Evolutionary conservation across 2,888 invertebrate genomes (phyloP), one percentile per base, ranked within the genome.

Genomic region (Timema podura): DNA sequence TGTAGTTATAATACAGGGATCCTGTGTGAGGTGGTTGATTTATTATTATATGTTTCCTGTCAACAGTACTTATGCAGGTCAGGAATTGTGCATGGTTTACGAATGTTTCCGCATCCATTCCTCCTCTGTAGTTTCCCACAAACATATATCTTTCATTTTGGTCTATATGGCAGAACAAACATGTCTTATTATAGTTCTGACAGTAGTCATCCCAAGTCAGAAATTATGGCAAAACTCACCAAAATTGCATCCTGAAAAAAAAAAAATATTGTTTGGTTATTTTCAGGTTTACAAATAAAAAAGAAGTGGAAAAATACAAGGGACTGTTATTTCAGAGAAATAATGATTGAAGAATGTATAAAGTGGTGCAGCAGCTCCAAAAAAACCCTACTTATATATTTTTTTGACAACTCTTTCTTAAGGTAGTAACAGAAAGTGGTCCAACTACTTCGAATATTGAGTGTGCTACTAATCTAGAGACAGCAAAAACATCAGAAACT

Each of bases 1-100:
- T 80, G 73, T 80, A 80, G 68, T 79, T 78, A 65, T 72, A 77
- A 73, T 76, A 75, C 69, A 77, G 76, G 30, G 75, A 75, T 71
- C 77, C 78, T 67, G 73, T 75, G 67, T 77, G 72, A n/a, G 71
- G 64, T 48, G 79, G 78, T 67, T 75, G 72, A 74, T 79, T 74
- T 47, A 79, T 70, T 46, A 74, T 47, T 57, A 78, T 71, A n/a
- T 79, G 79, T 73, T 80, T 80, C 10, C 79, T 79, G 70, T 79
- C 79, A 48, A 79, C 75, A 6, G 79, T 76, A 48, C 76, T 78
- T 48, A 77, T 57, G 67, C 76, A 76, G 68, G 77, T 75, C 46
- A 79, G 79, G 30, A 67, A 57, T 10, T 67, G 13, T 51, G 54
- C 49, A n/a, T 47, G 15, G 11, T 66, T 66, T 48, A 48, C 16